Evolutionary conservation across 2,797 vertebrate species (phyloP), one percentile per base, ranked within the genome.

Genomic region (Discoglossus pictus): DNA sequence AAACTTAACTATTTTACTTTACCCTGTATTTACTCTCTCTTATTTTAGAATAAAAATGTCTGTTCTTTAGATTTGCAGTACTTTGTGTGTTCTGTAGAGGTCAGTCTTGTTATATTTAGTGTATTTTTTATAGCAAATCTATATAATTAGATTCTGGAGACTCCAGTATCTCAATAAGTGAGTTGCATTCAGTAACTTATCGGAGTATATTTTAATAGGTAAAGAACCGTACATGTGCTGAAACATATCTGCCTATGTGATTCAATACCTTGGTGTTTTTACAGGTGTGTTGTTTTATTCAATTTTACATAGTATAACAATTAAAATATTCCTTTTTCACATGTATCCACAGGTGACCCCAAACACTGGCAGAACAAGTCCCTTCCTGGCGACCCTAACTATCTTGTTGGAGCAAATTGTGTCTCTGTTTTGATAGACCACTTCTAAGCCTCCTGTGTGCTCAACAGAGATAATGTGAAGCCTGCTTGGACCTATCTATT

Each of bases 341-440:
- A 82, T 88, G 80, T 71, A 86, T 70, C 80, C 74, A 61, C 89
- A 99, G 97, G 96, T 93, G 97, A 99, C 83, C 95, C 96, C 76
- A 99, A 98, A 91, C 97, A 94, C 79, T 99, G 96, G 97, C 96
- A 99, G 89, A 99, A 99, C 90, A 98, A 99, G 89, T 96, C 93
- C 88, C 94, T 99, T 89, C 95, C 95, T 0, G 96, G 97, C 82
- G 97, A 99, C 83, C 96, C 96, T 68, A 99, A 98, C 92, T 99
- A 98, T 85, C 94, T 98, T 86, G 96, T 98, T 84, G 97, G 97
- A 79, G 95, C 97, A 81, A 99, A 99, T 90, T 98, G 97, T 82
- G 97, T 99, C 76, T 99, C 97, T 76, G 97, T 99, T 83, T 91
- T 99, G 83, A 99, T 99, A 79, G 97, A 99, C 89, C 96, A 99